Evolutionary conservation across 2,797 vertebrate species (phyloP).

Genomic region (Semaprochilodus insignis): DNA sequence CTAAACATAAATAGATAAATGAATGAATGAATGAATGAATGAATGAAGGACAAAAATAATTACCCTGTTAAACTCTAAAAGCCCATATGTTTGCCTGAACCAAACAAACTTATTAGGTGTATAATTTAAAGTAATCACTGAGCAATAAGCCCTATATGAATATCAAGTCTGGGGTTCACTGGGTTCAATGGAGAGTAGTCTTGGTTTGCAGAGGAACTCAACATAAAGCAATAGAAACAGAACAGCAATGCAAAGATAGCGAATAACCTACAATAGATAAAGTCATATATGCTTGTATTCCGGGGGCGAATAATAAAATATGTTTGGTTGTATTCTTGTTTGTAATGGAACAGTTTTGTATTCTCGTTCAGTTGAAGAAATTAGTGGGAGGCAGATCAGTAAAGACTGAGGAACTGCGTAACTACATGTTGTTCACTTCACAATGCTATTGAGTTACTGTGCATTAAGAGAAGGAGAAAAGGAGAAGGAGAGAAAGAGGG

Average conservation of each 20-base stretch:
- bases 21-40: too few species aligned
- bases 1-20: too few species aligned
- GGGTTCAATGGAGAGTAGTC: background rate
- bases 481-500: conserved; percentile 14
- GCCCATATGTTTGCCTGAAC: background rate
- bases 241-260: background rate
- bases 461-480: conserved; percentile 46
- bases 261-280: too few species aligned
- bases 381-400: conserved; percentile 53
- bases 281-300: too few species aligned
- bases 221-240: background rate
- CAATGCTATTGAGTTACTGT: conserved; percentile 73
- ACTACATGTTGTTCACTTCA: conserved; percentile 61
- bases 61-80: too few species aligned
- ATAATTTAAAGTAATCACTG: background rate
- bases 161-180: background rate
- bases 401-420: conserved; percentile 70
- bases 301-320: background rate
- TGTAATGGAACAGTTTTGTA: background rate
- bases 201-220: background rate
- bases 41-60: too few species aligned
- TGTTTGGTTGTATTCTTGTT: background rate
- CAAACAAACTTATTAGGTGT: background rate
- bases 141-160: background rate
- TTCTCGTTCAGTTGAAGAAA: background rate